phyloP scores from a whole-genome alignment of 2,113 vertebrate genomes.

The Leuciscus idus region DNA sequence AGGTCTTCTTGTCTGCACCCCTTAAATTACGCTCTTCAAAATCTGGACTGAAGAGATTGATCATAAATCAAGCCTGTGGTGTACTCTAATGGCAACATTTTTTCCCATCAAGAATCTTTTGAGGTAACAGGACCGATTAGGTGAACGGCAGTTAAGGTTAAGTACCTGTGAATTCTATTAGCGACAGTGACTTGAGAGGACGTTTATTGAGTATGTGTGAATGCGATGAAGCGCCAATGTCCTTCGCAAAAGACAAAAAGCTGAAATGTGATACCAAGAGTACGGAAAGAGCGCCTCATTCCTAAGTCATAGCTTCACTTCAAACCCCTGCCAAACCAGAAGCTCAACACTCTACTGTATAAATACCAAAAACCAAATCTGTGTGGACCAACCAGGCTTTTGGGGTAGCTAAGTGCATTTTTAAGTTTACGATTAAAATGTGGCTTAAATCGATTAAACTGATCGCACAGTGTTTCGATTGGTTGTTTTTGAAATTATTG shows the following conservation, averaged over 20 bases:
- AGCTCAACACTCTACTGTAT: conserved; percentile 59
- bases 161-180: conserved; percentile 12
- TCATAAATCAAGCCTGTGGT: conserved; percentile 58
- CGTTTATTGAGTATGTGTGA: conserved; percentile 24
- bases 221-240: not conserved
- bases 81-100: conserved; percentile 48
- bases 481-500: conserved; percentile 5
- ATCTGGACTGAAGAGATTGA: conserved; percentile 42
- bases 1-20: conserved; percentile 29
- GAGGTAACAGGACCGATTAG: conserved; percentile 46
- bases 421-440: conserved; percentile 45
- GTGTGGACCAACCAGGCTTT: conserved; percentile 65
- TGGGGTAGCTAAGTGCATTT: conserved; percentile 53
- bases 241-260: conserved; percentile 29
- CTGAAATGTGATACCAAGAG: conserved; percentile 52
- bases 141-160: not conserved
- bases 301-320: conserved; percentile 63
- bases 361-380: conserved; percentile 50
- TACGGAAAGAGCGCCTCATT: conserved; percentile 64
- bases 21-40: conserved; percentile 55
- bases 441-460: conserved; percentile 15
- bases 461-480: not conserved
- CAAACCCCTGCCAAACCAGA: conserved; percentile 65
- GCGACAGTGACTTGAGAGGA: not conserved
- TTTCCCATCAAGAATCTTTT: conserved; percentile 39